Percentiles rank a stretch among this genome's conserved stretches.
These are phyloP conservation scores for Pandemis corylana DNA, from an alignment of 2,888 invertebrate genomes.

Conservation along the genomic window DNA sequence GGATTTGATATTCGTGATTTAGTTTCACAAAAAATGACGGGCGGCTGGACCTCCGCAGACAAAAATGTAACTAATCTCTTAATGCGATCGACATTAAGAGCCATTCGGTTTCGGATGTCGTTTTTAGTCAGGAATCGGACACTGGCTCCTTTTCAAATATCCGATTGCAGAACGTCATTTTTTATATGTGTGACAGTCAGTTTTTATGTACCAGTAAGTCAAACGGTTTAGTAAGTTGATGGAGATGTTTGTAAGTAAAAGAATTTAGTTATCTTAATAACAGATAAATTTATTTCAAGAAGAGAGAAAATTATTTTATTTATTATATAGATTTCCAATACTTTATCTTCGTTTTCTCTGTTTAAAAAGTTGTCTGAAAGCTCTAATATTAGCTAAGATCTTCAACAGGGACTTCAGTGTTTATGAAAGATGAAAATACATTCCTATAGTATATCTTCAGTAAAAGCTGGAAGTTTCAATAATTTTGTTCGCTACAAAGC, in stretches of 20 bases:
- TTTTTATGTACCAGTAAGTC: background rate
- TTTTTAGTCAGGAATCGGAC: constrained; percentile 27
- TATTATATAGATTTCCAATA: too few relatives aligned
- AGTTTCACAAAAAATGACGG: background rate
- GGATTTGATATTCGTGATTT: background rate
- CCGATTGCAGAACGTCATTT: constrained; percentile 15
- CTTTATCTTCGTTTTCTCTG: too few relatives aligned
- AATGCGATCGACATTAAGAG: constrained; percentile 25
- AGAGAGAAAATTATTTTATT: too few relatives aligned
- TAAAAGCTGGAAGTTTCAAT: background rate
- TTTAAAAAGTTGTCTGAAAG: too few relatives aligned
- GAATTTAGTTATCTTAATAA: background rate
- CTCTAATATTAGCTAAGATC: too few relatives aligned
- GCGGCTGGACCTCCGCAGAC: constrained; percentile 13
- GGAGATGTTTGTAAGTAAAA: background rate
- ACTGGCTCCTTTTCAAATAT: constrained; percentile 23
- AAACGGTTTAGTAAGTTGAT: background rate
- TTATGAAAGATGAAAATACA: background rate
- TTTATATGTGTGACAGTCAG: background rate
- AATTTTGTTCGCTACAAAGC: background rate
- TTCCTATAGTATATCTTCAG: background rate
- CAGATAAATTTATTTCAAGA: too few relatives aligned
- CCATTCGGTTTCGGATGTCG: constrained; percentile 25
- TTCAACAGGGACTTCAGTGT: too few relatives aligned
- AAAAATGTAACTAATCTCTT: constrained; percentile 29